Base-by-base conservation (phyloP, 2,797 vertebrate genomes). In the Peromyscus melanophrys region DNA sequence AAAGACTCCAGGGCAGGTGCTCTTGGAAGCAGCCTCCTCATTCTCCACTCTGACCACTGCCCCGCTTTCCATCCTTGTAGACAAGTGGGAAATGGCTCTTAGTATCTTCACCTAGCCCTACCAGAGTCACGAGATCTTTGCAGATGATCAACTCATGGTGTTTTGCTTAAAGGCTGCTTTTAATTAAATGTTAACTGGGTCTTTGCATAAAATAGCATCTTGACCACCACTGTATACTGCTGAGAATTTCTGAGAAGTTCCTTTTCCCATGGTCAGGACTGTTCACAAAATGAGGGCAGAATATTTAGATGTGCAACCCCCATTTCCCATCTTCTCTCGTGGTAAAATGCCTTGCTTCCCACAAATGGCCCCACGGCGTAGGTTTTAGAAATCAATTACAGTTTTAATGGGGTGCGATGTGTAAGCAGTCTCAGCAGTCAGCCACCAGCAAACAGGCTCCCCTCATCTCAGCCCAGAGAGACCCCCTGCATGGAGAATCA, bases 301-400 rank as follows among this genome's bases (percentile, higher is more conserved):
- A 31, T 37, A 37, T 67, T 55, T 23, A 86, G 75, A 90, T 21
- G 49, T 25, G 1, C 1, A 90, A 78, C 59, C 67, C 65, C 83
- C 11, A 0, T 49, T 67, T 90, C 40, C 86, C 59, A 34, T 82
- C 73, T 43, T 75, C 59, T 29, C 73, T n/a, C 6, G 6, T 2
- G 77, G 67, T 57, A 89, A 37, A n/a, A 69, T 6, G n/a, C 23
- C 31, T 0, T 1, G 1, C 55, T 88, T 75, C 55, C 81, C 4
- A 0, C 9, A 27, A 21, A 61, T 16, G 16, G 95, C 55, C 78
- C 80, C 14, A 5, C 9, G 23, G 6, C 3, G n/a, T 27, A 1
- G 55, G 81, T 19, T 82, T 88, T 81, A 87, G 95, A 96, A 94
- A 95, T 92, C 40, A 0, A 97, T 91, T 94, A 87, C 23, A 4